Evolutionary conservation across 2,113 vertebrate genomes (phyloP).

Genomic region (Gallinago paraguaiae): DNA sequence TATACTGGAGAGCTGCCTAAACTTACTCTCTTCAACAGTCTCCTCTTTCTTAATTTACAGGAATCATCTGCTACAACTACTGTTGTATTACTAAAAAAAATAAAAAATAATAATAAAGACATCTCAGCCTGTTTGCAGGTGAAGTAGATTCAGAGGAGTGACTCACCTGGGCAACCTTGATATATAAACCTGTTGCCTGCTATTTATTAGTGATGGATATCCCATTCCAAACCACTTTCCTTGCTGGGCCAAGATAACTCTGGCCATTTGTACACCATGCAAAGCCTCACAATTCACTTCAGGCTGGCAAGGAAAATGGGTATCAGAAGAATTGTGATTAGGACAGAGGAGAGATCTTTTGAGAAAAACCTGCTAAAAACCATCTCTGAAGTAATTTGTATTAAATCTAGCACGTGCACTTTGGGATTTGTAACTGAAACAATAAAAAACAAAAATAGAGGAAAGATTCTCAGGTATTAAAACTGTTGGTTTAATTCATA

Average conservation of each 20-base stretch:
- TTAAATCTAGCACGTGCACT: not conserved
- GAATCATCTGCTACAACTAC: not conserved
- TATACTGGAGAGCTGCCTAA: not conserved
- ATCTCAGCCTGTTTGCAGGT: not conserved
- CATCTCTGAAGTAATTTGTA: not conserved
- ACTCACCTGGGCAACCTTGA: not conserved
- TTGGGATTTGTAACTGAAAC: not conserved
- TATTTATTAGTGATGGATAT: not conserved
- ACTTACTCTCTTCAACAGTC: not conserved
- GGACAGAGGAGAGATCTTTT: not conserved
- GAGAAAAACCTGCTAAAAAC: not conserved
- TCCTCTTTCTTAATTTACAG: not conserved
- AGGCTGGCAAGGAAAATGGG: not conserved
- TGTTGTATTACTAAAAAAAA: not conserved
- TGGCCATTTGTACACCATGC: not conserved
- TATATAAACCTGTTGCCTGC: not conserved
- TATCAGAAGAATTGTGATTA: not conserved
- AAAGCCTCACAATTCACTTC: not conserved
- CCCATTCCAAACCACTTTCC: not conserved
- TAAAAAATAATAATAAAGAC: not conserved
- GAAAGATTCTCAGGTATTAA: not conserved
- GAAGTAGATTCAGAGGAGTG: not conserved
- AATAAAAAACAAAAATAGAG: not conserved
- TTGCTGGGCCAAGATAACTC: not conserved
- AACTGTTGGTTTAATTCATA: not conserved